Evolutionary conservation across 2,888 invertebrate species (phyloP).

Genomic region (Tortricodes alternella): DNA sequence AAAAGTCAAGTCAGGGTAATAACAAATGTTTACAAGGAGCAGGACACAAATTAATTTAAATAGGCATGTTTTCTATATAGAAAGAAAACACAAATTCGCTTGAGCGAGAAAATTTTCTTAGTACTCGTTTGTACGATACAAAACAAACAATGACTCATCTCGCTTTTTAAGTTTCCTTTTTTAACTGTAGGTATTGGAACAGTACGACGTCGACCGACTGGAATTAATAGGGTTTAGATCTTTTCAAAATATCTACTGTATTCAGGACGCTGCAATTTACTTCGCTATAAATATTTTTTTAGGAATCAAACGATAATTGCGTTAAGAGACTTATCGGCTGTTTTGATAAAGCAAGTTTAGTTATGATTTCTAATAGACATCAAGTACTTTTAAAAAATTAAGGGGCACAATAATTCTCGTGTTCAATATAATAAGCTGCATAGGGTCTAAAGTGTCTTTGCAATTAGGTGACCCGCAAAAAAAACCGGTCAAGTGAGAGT

Average conservation of each 20-base stretch:
- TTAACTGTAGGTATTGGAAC: background rate
- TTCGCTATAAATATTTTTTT: background rate
- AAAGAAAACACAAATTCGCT: conserved; percentile 2
- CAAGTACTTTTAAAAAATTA: background rate
- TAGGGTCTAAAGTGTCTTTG: no score
- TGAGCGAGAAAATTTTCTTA: no score
- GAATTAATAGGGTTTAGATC: background rate
- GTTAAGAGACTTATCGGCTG: no score
- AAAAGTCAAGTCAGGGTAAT: conserved; percentile 45
- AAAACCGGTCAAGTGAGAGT: no score
- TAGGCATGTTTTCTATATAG: background rate
- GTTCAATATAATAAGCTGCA: no score
- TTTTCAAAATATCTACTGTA: background rate
- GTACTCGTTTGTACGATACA: no score
- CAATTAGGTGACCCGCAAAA: no score
- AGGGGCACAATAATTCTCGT: background rate
- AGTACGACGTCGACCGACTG: background rate
- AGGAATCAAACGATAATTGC: no score
- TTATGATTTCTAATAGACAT: no score
- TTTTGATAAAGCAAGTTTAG: no score
- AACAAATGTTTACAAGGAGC: conserved; percentile 8
- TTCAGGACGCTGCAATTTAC: background rate
- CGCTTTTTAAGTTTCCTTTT: background rate
- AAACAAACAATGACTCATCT: background rate
- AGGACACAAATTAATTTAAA: background rate